Evolutionary conservation across 2,113 vertebrate genomes (phyloP).

Genomic region (Aptenodytes forsteri): DNA sequence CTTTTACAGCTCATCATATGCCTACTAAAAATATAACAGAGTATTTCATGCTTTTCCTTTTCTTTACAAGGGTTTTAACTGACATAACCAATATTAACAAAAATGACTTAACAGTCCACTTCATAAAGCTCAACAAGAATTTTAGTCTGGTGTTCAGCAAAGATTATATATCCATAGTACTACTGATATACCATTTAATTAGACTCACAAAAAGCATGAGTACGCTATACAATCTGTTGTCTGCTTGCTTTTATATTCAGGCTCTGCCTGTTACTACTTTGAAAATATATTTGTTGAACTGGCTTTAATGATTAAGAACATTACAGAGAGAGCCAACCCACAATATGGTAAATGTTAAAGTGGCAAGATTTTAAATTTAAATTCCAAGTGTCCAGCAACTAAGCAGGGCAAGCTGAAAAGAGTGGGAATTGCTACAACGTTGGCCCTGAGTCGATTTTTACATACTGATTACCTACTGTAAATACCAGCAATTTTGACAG

Average conservation of each 20-base stretch:
- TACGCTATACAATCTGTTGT: neutral
- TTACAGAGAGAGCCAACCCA: neutral
- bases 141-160: neutral
- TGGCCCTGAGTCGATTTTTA: neutral
- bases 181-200: neutral
- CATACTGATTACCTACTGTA: neutral
- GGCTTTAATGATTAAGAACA: neutral
- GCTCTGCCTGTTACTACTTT: neutral
- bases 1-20: neutral
- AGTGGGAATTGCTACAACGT: neutral
- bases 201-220: neutral
- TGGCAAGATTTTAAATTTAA: conserved; percentile 2
- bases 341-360: neutral
- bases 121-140: neutral
- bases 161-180: neutral
- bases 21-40: neutral
- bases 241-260: neutral
- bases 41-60: neutral
- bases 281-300: neutral
- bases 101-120: neutral
- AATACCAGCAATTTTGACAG: conserved; percentile 20
- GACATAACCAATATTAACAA: neutral
- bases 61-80: neutral
- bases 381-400: conserved; percentile 5
- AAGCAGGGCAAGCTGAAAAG: neutral